A percentile compares a stretch with the other conserved stretches of the same genome.
phyloP scores from a whole-genome alignment of 2,888 invertebrate genomes.

The Tupiocoris notatus region DNA sequence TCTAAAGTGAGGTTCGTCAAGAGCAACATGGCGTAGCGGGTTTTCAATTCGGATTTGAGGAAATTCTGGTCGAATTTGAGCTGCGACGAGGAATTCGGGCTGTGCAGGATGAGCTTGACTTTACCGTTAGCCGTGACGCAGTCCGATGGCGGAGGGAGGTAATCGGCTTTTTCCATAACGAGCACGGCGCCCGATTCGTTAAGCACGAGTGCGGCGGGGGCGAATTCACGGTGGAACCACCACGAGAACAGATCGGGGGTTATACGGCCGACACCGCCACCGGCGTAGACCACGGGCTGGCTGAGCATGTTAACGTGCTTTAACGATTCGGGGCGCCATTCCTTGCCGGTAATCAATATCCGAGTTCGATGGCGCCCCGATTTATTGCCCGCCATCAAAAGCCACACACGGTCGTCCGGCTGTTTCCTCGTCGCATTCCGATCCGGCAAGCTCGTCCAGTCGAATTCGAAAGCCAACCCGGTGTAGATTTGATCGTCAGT shows the following conservation, averaged over 20 bases:
- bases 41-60: constrained; percentile 54
- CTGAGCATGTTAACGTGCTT: constrained; percentile 57
- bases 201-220: constrained; percentile 55
- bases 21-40: constrained; percentile 53
- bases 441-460: constrained; percentile 55
- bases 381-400: constrained; percentile 56
- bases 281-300: constrained; percentile 58
- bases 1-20: constrained; percentile 50
- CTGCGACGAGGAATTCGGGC: constrained; percentile 47
- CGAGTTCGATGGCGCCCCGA: constrained; percentile 56
- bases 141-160: constrained; percentile 53
- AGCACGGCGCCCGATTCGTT: constrained; percentile 55
- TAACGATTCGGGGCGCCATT: constrained; percentile 56
- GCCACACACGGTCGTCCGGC: constrained; percentile 52
- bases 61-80: constrained; percentile 51
- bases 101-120: constrained; percentile 50
- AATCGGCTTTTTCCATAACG: constrained; percentile 54
- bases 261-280: constrained; percentile 55
- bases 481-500: constrained; percentile 55
- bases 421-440: constrained; percentile 46
- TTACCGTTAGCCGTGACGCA: constrained; percentile 54
- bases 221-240: constrained; percentile 58
- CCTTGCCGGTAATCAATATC: constrained; percentile 56
- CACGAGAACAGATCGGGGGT: constrained; percentile 56
- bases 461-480: constrained; percentile 55